Base-by-base conservation (phyloP, 2,797 vertebrate genomes). In the Sebastolobus alascanus region DNA sequence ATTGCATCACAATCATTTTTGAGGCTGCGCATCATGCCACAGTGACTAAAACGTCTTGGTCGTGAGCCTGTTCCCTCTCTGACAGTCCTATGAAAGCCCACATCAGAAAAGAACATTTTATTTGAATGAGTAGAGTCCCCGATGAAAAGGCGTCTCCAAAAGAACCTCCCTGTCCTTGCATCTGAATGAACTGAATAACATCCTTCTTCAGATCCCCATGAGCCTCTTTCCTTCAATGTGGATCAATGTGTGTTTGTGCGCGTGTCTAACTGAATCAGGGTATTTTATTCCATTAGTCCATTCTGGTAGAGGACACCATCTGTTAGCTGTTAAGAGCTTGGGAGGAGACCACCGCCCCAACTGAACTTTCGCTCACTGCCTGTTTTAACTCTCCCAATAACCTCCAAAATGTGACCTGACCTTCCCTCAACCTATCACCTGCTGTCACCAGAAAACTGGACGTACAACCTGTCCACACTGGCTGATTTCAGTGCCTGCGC, bases 271-370 rank as follows among this genome's bases (percentile, higher is more conserved):
- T 73, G 83, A 92, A 91, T 93, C 83, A 67, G 40, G 16, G 50
- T 73, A 75, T 85, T 90, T 88, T 73, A 87, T 91, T 90, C 80
- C 73, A 80, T 88, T 87, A 87, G 83, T 73, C 64, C 74, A 67
- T 65, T 85, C 72, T 82, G 71, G 76, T 79, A 58, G 79, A 90
- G 87, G 89, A 92, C 87, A 72, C 92, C 93, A 94, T 94, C 92
- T 94, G 94, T 87, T 93, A 77, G 69, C 73, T 71, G 81, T 94
- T 94, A 92, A 65, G 79, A 75, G 80, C 72, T 66, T 73, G 73
- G 70, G 82, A 89, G 78, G 84, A 87, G 90, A 91, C 90, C 91
- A 82, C 87, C 76, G 63, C 73, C 78, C 75, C 67, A 35, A 66
- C 69, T 87, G 73, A 86, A 77, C 77, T 84, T 73, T 84, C 73